Percentiles rank a stretch among this genome's conserved stretches.
Conservation (phyloP, 2,888 invertebrate genomes). For the Chymomyza amoena region DNA sequence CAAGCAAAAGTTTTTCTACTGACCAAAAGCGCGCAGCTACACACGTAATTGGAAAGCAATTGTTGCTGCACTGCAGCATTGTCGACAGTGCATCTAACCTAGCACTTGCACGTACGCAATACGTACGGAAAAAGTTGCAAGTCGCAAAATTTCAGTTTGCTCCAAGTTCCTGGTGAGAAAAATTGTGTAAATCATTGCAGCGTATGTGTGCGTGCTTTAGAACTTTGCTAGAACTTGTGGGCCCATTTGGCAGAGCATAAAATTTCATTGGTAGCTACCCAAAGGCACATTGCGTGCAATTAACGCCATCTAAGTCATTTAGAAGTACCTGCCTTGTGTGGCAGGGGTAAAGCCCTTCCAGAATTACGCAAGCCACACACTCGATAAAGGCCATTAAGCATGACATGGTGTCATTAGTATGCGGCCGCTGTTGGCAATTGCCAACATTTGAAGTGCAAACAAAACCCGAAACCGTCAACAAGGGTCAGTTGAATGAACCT, state of each 20-base stretch:
- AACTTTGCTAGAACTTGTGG: not conserved
- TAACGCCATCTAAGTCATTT: constrained; percentile 29
- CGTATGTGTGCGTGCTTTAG: not conserved
- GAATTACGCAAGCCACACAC: constrained; percentile 22
- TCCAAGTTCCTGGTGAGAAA: not conserved
- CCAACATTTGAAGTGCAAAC: constrained; percentile 53
- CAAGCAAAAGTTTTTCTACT: constrained; percentile 44
- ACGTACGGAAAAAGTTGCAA: not conserved
- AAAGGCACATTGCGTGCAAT: constrained; percentile 34
- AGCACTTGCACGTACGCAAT: not conserved
- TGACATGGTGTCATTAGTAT: constrained; percentile 56
- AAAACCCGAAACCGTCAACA: constrained; percentile 32
- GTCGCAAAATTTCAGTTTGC: not conserved
- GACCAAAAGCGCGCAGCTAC: not conserved
- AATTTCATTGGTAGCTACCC: not conserved
- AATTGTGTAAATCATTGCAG: not conserved
- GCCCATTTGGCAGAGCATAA: constrained; percentile 1
- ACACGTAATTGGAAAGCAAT: not conserved
- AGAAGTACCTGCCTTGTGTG: not conserved
- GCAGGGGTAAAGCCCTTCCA: not conserved
- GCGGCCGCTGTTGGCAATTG: constrained; percentile 34
- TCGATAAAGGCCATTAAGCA: constrained; percentile 58
- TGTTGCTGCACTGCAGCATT: not conserved
- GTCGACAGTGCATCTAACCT: not conserved
- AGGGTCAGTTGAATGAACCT: not conserved